Conservation (phyloP, 2,113 vertebrate genomes). For the Mola mola region DNA sequence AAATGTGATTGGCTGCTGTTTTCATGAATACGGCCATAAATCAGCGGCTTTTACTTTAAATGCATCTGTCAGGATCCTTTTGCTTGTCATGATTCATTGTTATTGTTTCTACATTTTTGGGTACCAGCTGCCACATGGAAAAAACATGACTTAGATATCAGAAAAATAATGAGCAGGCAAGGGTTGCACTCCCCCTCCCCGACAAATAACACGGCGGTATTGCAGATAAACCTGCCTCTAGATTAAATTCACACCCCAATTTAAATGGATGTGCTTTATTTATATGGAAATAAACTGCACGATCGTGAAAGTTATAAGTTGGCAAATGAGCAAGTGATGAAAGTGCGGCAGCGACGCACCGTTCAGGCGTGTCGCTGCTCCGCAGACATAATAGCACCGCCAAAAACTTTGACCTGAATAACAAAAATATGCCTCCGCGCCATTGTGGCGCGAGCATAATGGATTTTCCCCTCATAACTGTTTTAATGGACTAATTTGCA, state of each 20-base stretch:
- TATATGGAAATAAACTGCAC: conserved; percentile 69
- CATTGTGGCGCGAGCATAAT: conserved; percentile 57
- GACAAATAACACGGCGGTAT: conserved; percentile 38
- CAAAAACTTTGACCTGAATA: conserved; percentile 73
- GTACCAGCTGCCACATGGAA: not conserved
- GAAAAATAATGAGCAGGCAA: conserved; percentile 58
- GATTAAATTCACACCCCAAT: conserved; percentile 62
- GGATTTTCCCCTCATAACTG: conserved; percentile 56
- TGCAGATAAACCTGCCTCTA: conserved; percentile 56
- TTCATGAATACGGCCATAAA: not conserved
- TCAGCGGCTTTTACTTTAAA: not conserved
- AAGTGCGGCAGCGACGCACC: conserved; percentile 36
- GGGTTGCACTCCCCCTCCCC: conserved; percentile 5
- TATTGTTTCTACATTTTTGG: conserved; percentile 20
- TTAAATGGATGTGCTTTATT: conserved; percentile 69
- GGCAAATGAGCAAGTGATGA: conserved; percentile 67
- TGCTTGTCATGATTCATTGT: not conserved
- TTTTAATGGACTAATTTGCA: conserved; percentile 76
- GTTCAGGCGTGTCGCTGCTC: conserved; percentile 14
- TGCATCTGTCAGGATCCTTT: not conserved
- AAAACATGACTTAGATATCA: conserved; percentile 49
- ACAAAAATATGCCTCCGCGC: conserved; percentile 23
- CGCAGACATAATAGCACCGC: conserved; percentile 44
- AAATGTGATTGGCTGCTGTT: conserved; percentile 30
- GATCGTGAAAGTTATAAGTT: conserved; percentile 50